Conservation (phyloP, 2,888 invertebrate species). For the Nymphalis polychloros region DNA sequence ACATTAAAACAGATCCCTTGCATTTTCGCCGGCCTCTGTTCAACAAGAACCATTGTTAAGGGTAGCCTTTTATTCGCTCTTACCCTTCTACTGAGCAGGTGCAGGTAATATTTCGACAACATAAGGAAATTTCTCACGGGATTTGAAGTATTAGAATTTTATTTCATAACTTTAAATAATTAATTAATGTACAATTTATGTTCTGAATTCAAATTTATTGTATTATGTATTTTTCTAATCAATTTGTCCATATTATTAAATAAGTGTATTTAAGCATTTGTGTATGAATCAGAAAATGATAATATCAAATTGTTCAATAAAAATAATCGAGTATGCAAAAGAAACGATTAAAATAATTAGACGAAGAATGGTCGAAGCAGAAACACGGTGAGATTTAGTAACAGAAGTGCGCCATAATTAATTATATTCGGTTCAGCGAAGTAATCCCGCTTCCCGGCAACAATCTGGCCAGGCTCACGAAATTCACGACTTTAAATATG, state of each 20-base stretch:
- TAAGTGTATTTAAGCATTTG: too few species aligned
- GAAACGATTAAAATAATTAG: conserved; percentile 15
- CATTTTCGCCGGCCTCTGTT: conserved; percentile 16
- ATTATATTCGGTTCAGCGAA: conserved; percentile 48
- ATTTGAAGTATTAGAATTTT: conserved; percentile 24
- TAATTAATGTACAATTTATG: conserved; percentile 2
- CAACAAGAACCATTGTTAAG: conserved; percentile 32
- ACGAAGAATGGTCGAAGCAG: background rate
- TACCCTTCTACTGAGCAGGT: conserved; percentile 38
- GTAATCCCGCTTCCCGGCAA: conserved; percentile 47
- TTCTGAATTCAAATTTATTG: background rate
- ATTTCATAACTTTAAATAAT: background rate
- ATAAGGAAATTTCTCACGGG: conserved; percentile 40
- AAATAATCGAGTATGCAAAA: background rate
- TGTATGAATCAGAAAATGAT: background rate
- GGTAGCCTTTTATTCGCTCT: conserved; percentile 32
- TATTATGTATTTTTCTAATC: too few species aligned
- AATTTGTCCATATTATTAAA: too few species aligned
- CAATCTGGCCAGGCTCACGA: conserved; percentile 39
- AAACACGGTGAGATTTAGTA: conserved; percentile 19
- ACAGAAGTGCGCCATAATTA: conserved; percentile 41
- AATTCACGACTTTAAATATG: conserved; percentile 46
- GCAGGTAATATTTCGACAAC: conserved; percentile 36
- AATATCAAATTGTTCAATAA: background rate
- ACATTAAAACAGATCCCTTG: conserved; percentile 18